Percentiles rank a stretch among this genome's conserved stretches.
Evolutionary conservation across 2,888 invertebrate species (phyloP).

Genomic region (Chalcis sispes): DNA sequence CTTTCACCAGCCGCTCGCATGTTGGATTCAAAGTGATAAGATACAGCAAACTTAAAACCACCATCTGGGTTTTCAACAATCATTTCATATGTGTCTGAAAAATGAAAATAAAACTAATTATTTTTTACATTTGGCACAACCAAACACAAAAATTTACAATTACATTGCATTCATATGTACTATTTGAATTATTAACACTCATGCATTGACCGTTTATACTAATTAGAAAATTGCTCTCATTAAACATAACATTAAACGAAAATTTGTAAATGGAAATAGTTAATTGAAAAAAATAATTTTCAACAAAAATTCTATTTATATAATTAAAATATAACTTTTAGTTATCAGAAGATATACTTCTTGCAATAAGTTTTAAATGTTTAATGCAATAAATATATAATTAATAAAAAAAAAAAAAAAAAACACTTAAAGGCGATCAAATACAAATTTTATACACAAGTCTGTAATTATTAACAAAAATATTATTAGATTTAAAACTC

Average conservation of each 20-base stretch:
- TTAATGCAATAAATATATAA: slow-evolving; percentile 7
- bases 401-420: not conserved
- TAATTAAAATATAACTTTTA: no score
- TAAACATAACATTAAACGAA: no score
- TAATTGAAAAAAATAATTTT: no score
- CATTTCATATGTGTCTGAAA: slow-evolving; percentile 92
- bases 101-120: not conserved
- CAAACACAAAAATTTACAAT: not conserved
- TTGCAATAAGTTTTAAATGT: no score
- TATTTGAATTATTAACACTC: no score
- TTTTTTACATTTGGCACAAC: not conserved
- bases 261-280: no score
- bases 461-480: not conserved
- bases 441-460: not conserved
- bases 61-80: slow-evolving; percentile 88
- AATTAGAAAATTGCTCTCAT: no score
- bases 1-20: slow-evolving; percentile 91
- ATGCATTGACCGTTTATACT: no score
- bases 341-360: no score
- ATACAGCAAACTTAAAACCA: slow-evolving; percentile 87
- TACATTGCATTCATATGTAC: no score
- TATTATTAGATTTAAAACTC: slow-evolving; percentile 64
- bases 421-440: no score
- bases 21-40: slow-evolving; percentile 93
- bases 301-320: no score